phyloP scores from a whole-genome alignment of 2,888 invertebrate genomes.

The Lochmaea crataegi region DNA sequence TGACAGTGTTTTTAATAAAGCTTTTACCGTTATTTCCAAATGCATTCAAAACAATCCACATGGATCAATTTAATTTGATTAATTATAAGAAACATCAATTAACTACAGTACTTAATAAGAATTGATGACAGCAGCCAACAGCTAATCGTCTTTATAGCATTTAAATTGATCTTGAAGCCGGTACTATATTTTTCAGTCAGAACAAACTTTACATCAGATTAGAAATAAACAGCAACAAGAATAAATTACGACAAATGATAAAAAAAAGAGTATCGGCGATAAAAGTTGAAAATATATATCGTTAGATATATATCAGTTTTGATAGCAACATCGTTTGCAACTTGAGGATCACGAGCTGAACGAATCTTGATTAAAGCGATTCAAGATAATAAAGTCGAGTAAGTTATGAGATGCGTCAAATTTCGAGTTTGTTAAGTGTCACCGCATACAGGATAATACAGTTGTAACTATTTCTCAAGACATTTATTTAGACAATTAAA shows the following conservation, averaged over 20 bases:
- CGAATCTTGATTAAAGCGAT: conserved; percentile 20
- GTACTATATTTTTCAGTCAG: conserved; percentile 3
- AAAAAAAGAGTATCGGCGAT: not conserved
- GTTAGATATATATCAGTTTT: conserved; percentile 3
- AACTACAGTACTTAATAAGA: not conserved
- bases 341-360: conserved; percentile 5
- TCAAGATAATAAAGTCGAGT: conserved; percentile 20
- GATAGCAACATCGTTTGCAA: conserved; percentile 8
- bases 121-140: not conserved
- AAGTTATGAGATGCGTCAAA: conserved; percentile 21
- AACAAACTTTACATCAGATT: conserved; percentile 1
- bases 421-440: not conserved
- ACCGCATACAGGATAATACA: not conserved
- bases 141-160: not conserved
- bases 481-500: not conserved
- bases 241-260: not conserved
- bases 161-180: conserved; percentile 2
- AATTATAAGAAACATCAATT: not conserved
- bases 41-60: not conserved
- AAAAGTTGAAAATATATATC: not conserved
- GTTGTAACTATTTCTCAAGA: not conserved
- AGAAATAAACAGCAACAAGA: not conserved
- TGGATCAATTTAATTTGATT: not conserved
- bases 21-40: no score
- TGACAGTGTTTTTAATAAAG: no score